Percentiles rank a stretch among this genome's conserved stretches.
phyloP scores from a whole-genome alignment of 2,888 invertebrate species.

The Pammene aurita region DNA sequence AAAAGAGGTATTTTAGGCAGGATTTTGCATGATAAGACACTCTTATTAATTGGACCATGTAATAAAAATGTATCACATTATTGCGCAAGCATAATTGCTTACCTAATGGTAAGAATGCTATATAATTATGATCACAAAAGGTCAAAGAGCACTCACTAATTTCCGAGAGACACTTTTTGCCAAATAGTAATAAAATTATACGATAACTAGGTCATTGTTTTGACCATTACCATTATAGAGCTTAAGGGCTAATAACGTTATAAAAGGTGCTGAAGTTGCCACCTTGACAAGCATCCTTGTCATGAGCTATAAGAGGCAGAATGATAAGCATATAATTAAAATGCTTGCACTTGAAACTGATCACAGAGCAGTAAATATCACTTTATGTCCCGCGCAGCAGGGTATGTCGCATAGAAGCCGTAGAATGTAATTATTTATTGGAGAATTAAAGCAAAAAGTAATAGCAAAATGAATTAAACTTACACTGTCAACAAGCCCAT shows the following conservation, averaged over 20 bases:
- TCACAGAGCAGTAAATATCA: constrained; percentile 14
- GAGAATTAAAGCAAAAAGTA: not conserved
- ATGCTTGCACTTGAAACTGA: constrained; percentile 5
- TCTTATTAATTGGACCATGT: no score
- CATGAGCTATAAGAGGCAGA: not conserved
- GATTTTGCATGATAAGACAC: no score
- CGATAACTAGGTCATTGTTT: not conserved
- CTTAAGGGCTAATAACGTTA: not conserved
- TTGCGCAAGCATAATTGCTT: no score
- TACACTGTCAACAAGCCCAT: not conserved
- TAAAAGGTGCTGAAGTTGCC: not conserved
- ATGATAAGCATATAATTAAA: not conserved
- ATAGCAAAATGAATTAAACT: not conserved
- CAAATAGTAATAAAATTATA: constrained; percentile 4
- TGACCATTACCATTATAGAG: not conserved
- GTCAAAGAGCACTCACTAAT: not conserved
- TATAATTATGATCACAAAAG: not conserved
- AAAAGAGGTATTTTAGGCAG: no score
- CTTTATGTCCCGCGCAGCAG: not conserved
- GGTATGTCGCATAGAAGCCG: not conserved
- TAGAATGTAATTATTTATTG: constrained; percentile 6
- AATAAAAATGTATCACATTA: no score
- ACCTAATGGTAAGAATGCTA: not conserved
- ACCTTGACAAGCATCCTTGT: not conserved
- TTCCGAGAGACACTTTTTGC: not conserved